Base-by-base conservation (phyloP, 2,888 invertebrate species). In the Aspidiotus rigidus region DNA sequence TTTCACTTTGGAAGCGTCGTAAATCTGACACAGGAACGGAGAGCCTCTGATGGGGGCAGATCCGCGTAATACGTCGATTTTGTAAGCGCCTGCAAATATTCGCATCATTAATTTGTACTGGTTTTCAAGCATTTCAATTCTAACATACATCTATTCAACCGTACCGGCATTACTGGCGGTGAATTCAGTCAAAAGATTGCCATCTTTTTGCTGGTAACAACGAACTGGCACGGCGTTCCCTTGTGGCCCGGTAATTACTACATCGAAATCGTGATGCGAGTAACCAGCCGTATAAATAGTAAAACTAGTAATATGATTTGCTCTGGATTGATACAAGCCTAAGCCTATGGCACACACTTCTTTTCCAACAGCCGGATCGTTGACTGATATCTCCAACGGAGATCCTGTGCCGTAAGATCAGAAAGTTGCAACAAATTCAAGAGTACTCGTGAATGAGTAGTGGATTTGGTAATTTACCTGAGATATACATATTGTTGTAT, bases 151-250 rank as follows among this genome's bases (percentile, higher is more conserved):
- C 5, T 28, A 3, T 5, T 28, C 28, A 28, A 28, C 28, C 28
- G 7, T 17, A 87, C 88, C 81, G 39, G 89, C 84, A 75, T 87
- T 87, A 71, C 87, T 86, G 42, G 91, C 87, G 15, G 88, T 89
- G 79, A 90, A 99, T 79, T 99, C 98, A 0, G 97, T 97, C 77
- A 94, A 87, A 69, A 96, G 82, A 76, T 94, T 88, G 2, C 97
- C 97, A 72, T 96, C 94, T 76, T 96, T 92, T 72, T 97, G 97
- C 77, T 94, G 94, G 78, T 95, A 95, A 77, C 98, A 96, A 70
- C 94, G 79, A 0, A 97, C 93, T 0, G 93, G 92, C 56, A 95
- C 82, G 0, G 91, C 90, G 72, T 86, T 83, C 0, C 89, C 85
- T 8, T 87, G 86, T 0, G 89, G 89, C 0, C 90, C 90, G 0